Evolutionary conservation across 2,888 invertebrate species (phyloP), one percentile per base, ranked within the genome.

Genomic region (Atethmia centrago): DNA sequence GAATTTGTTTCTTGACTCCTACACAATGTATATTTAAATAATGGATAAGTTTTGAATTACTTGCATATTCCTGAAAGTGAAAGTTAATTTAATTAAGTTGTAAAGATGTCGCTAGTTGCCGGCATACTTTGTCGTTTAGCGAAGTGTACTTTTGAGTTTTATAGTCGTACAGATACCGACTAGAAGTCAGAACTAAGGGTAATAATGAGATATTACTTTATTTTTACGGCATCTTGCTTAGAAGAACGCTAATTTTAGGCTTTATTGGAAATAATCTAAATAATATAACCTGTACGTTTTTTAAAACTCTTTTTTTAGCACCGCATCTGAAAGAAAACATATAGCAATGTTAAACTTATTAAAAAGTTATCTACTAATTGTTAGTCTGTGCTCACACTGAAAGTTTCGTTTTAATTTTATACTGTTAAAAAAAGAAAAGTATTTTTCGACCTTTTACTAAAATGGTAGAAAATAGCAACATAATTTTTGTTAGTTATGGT

Each of bases 141-240:
- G 14, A 49, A 62, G 66, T 63, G 81, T 80, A 80, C 31, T 51
- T 49, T 56, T 40, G 14, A 59, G 53, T 65, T 74, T 0, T 12
- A 58, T 62, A 66, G 55, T 82, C 70, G 25, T 25, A 21, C 62
- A 70, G 28, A 16, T 62, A 65, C 42, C 36, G 53, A 66, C 77
- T 58, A 62, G 40, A 31, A 31, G 14, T 40, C 0, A 25, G 5
- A 28, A 45, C 9, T 55, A 2, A 67, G 10, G 73, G 74, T 83
- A 83, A 83, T 80, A 83, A 79, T 83, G 69, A 63, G 2, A 79
- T 70, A 80, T 80, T 83, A 82, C 82, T 74, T 71, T 25, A 2
- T 53, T 56, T 56, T 49, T 19, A 63, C 0, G 49, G 45, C 8
- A 31, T 40, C 5, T 53, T 65, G 61, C 65, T 65, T 71, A 8